Conservation (phyloP, 2,888 invertebrate genomes). For the Leucophora obtusa region DNA sequence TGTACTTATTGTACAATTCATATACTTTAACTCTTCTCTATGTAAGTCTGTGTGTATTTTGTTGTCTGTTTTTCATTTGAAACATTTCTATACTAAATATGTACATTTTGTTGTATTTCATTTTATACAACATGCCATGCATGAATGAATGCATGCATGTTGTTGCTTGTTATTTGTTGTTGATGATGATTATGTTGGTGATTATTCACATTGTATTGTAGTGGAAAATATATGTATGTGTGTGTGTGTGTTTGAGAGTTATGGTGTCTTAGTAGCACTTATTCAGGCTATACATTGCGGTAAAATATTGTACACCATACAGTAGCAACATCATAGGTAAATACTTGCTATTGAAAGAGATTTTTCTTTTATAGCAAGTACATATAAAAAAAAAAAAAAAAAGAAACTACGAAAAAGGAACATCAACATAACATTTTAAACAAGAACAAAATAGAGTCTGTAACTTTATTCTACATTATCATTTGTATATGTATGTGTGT, state of each 20-base stretch:
- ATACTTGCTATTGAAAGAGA: constrained; percentile 33
- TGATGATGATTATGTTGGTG: constrained; percentile 15
- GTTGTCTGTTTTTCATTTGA: background rate
- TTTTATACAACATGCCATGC: constrained; percentile 4
- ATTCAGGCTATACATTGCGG: constrained; percentile 38
- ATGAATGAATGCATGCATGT: constrained; percentile 27
- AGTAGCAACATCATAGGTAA: constrained; percentile 16
- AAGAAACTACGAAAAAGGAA: constrained; percentile 34
- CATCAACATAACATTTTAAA: constrained; percentile 50
- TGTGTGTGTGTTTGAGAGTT: too few species aligned
- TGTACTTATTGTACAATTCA: background rate
- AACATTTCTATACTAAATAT: too few species aligned
- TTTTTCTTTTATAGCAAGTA: background rate
- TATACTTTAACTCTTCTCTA: background rate
- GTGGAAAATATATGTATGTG: constrained; percentile 4
- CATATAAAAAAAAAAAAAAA: background rate
- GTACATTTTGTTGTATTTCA: background rate
- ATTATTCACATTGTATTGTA: constrained; percentile 43
- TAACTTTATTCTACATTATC: constrained; percentile 27
- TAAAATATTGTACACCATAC: constrained; percentile 39
- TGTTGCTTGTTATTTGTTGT: constrained; percentile 16
- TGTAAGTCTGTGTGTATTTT: background rate
- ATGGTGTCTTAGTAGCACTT: constrained; percentile 3
- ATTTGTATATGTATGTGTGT: too few species aligned
- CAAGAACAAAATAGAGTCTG: constrained; percentile 40